Conservation (phyloP, 2,113 vertebrate species). For the Cygnus atratus region DNA sequence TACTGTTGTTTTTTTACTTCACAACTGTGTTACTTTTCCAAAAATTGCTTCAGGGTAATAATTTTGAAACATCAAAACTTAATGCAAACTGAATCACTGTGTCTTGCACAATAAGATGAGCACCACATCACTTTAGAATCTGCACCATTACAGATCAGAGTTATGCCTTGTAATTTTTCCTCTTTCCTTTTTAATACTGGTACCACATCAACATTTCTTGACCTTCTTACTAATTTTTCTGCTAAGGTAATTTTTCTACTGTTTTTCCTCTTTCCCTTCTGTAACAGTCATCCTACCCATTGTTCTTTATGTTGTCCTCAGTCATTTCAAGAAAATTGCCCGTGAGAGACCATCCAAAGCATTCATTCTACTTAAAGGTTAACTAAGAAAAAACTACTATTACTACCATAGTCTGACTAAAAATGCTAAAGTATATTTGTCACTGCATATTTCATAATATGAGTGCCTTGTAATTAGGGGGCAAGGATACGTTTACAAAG, state of each 20-base stretch:
- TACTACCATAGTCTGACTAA: neutral
- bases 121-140: neutral
- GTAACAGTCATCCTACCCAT: neutral
- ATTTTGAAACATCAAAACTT: neutral
- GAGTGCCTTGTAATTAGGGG: neutral
- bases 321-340: neutral
- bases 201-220: neutral
- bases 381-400: neutral
- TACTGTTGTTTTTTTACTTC: neutral
- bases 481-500: neutral
- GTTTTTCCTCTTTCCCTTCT: neutral
- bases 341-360: neutral
- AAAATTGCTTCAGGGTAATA: neutral
- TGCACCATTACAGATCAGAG: neutral
- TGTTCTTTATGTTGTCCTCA: neutral
- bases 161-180: neutral
- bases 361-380: neutral
- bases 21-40: neutral
- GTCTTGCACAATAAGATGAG: neutral
- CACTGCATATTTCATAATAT: neutral
- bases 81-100: neutral
- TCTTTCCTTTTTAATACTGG: neutral
- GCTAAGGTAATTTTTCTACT: neutral
- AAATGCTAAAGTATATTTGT: neutral
- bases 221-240: neutral